Percentiles rank a stretch among this genome's conserved stretches.
Evolutionary conservation across 2,797 vertebrate genomes (phyloP).

Genomic region (Leptodactylus fallax): DNA sequence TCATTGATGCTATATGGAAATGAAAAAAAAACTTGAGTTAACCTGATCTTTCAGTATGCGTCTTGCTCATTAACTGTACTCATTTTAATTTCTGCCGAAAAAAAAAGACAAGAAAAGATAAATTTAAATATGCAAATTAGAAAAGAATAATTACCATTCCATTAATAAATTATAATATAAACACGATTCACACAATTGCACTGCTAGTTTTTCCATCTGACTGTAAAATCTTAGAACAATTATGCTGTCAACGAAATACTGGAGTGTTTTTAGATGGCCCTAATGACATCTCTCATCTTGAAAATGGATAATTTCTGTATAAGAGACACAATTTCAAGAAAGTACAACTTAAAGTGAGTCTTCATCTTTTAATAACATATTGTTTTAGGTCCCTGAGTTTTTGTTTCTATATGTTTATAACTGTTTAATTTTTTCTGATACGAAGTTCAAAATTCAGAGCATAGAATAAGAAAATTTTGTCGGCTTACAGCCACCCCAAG

Average conservation of each 20-base stretch:
- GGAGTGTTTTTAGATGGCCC: not conserved
- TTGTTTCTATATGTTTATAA: no score
- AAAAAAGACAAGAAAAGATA: constrained; percentile 19
- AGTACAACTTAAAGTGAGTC: no score
- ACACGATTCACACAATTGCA: constrained; percentile 41
- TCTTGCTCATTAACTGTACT: not conserved
- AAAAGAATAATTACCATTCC: constrained; percentile 31
- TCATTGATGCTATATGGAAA: not conserved
- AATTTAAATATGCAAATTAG: constrained; percentile 35
- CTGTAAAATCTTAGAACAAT: constrained; percentile 47
- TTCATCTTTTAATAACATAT: no score
- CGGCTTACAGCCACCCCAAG: no score
- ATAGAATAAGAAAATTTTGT: no score
- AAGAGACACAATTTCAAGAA: not conserved
- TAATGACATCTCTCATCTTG: constrained; percentile 6
- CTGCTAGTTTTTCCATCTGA: not conserved
- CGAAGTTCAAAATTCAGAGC: no score
- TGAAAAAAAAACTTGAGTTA: not conserved
- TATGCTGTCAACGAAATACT: constrained; percentile 25
- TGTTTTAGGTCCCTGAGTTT: no score
- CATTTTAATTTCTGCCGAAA: not conserved
- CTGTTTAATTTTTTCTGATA: no score
- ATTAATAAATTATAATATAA: constrained; percentile 47
- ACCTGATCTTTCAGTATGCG: not conserved
- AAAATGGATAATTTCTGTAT: not conserved